Evolutionary conservation across 2,113 vertebrate genomes (phyloP).

Genomic region (Oenanthe melanoleuca): DNA sequence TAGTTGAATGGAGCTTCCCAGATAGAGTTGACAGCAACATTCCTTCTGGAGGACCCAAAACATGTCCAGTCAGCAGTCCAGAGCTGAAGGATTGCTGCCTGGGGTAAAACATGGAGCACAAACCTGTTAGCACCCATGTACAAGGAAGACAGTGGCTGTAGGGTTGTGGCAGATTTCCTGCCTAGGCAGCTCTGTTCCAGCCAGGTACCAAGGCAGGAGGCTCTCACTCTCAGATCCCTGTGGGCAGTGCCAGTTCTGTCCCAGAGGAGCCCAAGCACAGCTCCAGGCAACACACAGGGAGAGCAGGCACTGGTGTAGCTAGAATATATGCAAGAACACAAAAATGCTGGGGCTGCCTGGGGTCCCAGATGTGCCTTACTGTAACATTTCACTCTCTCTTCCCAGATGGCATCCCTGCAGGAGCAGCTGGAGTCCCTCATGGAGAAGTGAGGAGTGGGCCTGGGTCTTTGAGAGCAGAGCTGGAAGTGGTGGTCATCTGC

Average conservation of each 20-base stretch:
- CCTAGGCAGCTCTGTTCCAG: neutral
- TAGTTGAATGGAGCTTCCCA: neutral
- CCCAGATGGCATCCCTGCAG: constrained; percentile 91
- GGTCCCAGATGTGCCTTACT: neutral
- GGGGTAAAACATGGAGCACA: neutral
- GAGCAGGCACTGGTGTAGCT: neutral
- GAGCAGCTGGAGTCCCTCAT: constrained; percentile 94
- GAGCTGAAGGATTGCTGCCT: neutral
- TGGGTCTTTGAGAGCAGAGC: neutral
- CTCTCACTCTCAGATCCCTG: neutral
- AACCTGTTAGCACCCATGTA: neutral
- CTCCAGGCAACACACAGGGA: accelerated
- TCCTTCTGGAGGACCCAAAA: neutral
- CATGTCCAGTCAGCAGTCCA: neutral
- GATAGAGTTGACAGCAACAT: neutral
- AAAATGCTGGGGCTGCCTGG: neutral
- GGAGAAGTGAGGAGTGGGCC: constrained; percentile 81
- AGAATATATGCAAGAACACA: neutral
- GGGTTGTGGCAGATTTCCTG: neutral
- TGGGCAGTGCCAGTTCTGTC: neutral
- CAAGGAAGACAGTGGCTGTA: neutral
- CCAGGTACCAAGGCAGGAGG: neutral
- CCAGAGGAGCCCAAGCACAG: neutral
- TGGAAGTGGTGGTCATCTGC: neutral
- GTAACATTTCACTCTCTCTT: neutral